These are phyloP conservation scores for Rana temporaria DNA, from an alignment of 2,113 vertebrate species.

Conservation along the genomic window DNA sequence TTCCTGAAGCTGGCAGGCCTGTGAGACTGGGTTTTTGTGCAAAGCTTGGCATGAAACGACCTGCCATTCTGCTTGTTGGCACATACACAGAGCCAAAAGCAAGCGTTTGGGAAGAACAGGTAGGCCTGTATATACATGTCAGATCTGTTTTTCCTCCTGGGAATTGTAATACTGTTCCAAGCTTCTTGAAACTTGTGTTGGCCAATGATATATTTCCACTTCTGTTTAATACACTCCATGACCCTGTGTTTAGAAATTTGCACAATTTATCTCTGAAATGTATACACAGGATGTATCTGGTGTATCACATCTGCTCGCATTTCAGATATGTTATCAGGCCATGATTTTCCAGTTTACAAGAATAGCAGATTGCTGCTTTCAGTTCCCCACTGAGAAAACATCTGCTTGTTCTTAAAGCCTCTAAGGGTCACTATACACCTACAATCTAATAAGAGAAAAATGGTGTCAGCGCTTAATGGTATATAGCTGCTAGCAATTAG, in stretches of 20 bases:
- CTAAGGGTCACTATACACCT: too few species aligned
- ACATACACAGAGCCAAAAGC: conserved; percentile 57
- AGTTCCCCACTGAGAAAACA: too few species aligned
- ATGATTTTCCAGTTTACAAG: neutral
- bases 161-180: conserved; percentile 7
- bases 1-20: conserved; percentile 15
- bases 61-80: conserved; percentile 52
- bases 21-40: conserved; percentile 22
- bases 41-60: conserved; percentile 61
- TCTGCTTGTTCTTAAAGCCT: too few species aligned
- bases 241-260: neutral
- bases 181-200: neutral
- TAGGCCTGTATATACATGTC: conserved; percentile 49
- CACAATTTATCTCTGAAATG: neutral
- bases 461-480: too few species aligned
- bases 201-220: neutral
- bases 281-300: neutral
- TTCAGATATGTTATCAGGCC: neutral
- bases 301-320: neutral
- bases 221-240: neutral
- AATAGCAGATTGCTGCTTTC: too few species aligned
- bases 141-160: conserved; percentile 33
- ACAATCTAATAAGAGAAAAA: too few species aligned
- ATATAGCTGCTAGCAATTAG: too few species aligned
- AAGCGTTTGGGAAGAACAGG: conserved; percentile 60